phyloP scores from a whole-genome alignment of 1,140 invertebrate species.

The Drosophila watanabei region DNA sequence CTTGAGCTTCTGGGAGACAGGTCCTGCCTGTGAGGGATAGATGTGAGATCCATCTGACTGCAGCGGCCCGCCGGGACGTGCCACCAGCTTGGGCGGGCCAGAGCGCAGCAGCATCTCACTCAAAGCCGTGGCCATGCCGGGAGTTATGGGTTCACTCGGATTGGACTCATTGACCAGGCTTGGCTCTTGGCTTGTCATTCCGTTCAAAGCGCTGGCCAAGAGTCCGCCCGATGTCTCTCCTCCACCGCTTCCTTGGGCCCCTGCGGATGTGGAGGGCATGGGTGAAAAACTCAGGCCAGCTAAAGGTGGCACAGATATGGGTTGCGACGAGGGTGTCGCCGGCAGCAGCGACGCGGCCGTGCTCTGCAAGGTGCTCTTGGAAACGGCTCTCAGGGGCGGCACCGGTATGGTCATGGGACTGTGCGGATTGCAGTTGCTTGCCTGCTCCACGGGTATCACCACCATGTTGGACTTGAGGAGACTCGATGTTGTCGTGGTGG shows the following conservation, averaged over 20 bases:
- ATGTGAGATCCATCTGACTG: constrained; percentile 80
- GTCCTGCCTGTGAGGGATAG: constrained; percentile 85
- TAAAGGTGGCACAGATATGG: constrained; percentile 52
- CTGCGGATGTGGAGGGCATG: constrained; percentile 3
- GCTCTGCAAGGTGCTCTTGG: constrained; percentile 64
- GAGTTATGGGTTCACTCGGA: constrained; percentile 59
- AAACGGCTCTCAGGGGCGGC: constrained; percentile 74
- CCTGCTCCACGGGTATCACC: constrained; percentile 74
- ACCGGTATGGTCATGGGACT: constrained; percentile 72
- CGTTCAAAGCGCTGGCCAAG: constrained; percentile 61
- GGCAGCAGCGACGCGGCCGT: constrained; percentile 2
- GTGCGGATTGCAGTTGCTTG: constrained; percentile 21
- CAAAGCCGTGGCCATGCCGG: constrained; percentile 71
- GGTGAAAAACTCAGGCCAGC: constrained; percentile 61
- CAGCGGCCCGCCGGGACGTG: constrained; percentile 84
- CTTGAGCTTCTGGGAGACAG: constrained; percentile 83
- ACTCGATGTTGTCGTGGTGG: constrained; percentile 39
- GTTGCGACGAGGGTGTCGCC: neutral
- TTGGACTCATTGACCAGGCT: constrained; percentile 29
- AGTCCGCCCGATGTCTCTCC: constrained; percentile 31
- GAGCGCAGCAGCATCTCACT: constrained; percentile 79
- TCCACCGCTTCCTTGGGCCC: neutral
- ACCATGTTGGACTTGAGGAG: constrained; percentile 78
- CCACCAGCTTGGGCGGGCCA: constrained; percentile 85
- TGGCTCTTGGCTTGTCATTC: constrained; percentile 38